phyloP scores from a whole-genome alignment of 1,140 invertebrate species.

The Drosophila ananassae region DNA sequence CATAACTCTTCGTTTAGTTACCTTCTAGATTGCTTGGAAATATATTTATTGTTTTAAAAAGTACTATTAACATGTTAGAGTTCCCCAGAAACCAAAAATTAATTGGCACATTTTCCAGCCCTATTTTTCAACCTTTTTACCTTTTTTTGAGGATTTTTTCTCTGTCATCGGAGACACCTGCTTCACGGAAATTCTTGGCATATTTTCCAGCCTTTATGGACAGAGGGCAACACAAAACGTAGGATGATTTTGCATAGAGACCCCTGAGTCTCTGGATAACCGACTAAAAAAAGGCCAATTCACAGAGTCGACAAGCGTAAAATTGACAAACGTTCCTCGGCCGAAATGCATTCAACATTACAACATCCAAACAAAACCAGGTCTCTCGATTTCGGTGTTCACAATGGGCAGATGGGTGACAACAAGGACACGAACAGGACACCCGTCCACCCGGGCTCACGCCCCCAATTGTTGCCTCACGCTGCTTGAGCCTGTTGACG shows the following conservation, averaged over 20 bases:
- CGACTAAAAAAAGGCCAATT: conserved; percentile 58
- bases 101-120: too few species aligned
- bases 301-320: conserved; percentile 76
- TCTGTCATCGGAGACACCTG: conserved; percentile 23
- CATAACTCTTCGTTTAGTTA: neutral
- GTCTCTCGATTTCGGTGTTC: neutral
- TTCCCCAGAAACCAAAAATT: too few species aligned
- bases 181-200: conserved; percentile 20
- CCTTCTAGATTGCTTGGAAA: too few species aligned
- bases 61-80: too few species aligned
- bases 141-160: conserved; percentile 4
- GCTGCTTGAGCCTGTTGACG: conserved; percentile 80
- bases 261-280: neutral
- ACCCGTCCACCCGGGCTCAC: neutral
- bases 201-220: conserved; percentile 18
- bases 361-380: conserved; percentile 15
- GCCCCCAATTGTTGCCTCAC: conserved; percentile 58
- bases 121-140: neutral
- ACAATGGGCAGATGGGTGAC: conserved; percentile 25
- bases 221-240: conserved; percentile 26
- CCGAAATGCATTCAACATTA: conserved; percentile 58
- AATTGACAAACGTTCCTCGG: conserved; percentile 76
- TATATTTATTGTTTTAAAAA: neutral
- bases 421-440: conserved; percentile 30
- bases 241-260: conserved; percentile 36